Base-by-base conservation (phyloP, 92 coral and sea anemone species). In the Parazoanthus atlanticus region DNA sequence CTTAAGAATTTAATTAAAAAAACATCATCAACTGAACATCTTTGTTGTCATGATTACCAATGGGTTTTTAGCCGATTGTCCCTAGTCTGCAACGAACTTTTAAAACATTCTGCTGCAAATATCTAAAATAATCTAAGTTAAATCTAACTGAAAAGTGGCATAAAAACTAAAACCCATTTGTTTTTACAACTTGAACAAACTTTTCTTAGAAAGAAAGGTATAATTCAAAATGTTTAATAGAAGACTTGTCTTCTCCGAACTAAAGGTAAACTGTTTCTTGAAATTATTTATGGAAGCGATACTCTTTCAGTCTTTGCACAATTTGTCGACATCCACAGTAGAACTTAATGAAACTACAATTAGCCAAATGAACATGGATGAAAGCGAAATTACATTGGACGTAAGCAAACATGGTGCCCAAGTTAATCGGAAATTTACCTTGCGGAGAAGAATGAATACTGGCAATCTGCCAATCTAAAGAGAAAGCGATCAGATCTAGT, bases 371-470 rank as follows among this genome's bases (percentile, higher is more conserved):
- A 81, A 58, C 85, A 58, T 2, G 29, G 49, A 61, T 25, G 38
- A 54, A 33, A 16, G 61, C 23, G 41, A 61, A 61, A 17, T 61
- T 81, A 58, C 85, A 58, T 34, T 81, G 6, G 74, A 23, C 49
- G 28, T 19, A 10, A 16, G 49, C 74, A 81, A 81, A 81, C 73
- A 81, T 30, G n/a, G 8, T 56, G 7, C 70, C 32, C 13, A n/a
- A 56, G 85, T 81, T 81, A 81, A 81, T 56, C 85, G 41, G 47
- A 81, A 81, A 81, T 26, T 28, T 75, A 47, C 23, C 34, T 47
- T 46, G 82, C 36, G 64, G 36, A 78, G 11, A 43, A 78, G 28
- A 33, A 56, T 54, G 16, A 21, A 34, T 17, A 23, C 11, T 81
- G 23, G 25, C 19, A 30, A 47, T 81, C 74, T 58, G 30, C 38